These are phyloP conservation scores for Sphinx pinastri DNA, from an alignment of 2,888 invertebrate species.

Conservation along the genomic window DNA sequence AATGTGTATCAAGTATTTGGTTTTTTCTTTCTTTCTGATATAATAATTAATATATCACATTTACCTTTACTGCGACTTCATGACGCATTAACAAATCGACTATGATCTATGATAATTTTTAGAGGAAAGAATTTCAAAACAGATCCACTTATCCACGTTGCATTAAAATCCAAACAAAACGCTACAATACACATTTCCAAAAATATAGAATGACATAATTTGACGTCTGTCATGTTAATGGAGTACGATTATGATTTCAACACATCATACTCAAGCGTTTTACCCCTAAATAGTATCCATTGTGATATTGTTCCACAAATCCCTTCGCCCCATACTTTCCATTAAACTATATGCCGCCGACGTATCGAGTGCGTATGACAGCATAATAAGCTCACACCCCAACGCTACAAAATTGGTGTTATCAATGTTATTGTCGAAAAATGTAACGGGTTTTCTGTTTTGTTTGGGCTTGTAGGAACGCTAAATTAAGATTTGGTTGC, in stretches of 20 bases:
- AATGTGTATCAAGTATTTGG: too few species aligned
- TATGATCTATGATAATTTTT: too few species aligned
- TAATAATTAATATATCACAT: too few species aligned
- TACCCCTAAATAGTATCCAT: slow-evolving; percentile 14
- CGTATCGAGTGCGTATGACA: slow-evolving; percentile 74
- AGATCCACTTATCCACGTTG: not conserved
- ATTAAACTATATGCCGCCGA: slow-evolving; percentile 46
- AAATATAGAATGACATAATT: slow-evolving; percentile 9
- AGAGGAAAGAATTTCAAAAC: not conserved
- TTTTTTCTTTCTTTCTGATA: too few species aligned
- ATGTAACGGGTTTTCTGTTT: slow-evolving; percentile 12
- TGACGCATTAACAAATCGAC: too few species aligned
- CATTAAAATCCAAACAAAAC: not conserved
- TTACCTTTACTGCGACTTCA: too few species aligned
- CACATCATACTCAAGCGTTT: slow-evolving; percentile 31
- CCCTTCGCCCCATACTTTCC: slow-evolving; percentile 26
- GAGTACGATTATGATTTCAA: slow-evolving; percentile 21
- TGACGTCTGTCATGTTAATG: slow-evolving; percentile 8
- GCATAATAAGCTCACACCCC: slow-evolving; percentile 79
- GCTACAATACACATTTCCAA: not conserved
- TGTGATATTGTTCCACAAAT: slow-evolving; percentile 23
- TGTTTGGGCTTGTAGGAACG: not conserved
- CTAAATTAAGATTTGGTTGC: not conserved
- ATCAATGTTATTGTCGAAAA: slow-evolving; percentile 62
- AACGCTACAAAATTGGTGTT: slow-evolving; percentile 61